Evolutionary conservation across 2,797 vertebrate species (phyloP), one percentile per base, ranked within the genome.

Genomic region (Otolemur crassicaudatus): DNA sequence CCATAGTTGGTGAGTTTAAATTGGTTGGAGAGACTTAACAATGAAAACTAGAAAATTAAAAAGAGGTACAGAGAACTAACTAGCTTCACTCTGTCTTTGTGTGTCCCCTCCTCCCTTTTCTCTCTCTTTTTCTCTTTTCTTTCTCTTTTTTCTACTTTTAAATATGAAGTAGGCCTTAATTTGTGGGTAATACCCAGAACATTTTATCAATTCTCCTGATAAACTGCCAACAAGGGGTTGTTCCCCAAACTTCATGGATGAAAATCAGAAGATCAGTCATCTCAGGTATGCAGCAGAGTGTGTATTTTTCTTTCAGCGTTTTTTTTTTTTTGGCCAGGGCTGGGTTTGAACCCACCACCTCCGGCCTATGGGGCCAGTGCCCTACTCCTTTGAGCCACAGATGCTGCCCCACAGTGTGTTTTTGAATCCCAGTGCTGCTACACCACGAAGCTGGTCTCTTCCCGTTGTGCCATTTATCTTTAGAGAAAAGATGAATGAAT

Each of bases 21-120:
- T 17, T 53, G 56, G 67, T 83, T 61, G 56, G 53, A 13, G 65
- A 61, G 43, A 69, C 31, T 37, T 94, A 43, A 65, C 43, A 65
- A 75, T 29, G 13, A 67, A 81, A 1, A n/a, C 12, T 37, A 6
- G 23, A 81, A 49, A 73, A 61, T 31, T 43, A 4, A 19, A 56
- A 60, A 58, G 40, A 19, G 20, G 13, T 37, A 27, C 7, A 65
- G 58, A 53, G 27, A 58, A 37, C 46, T 23, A 20, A 14, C 61
- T 20, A 31, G 25, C 8, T 22, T 16, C 13, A 7, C 2, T 14
- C 1, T 4, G 2, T 9, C 8, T 20, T 1, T 58, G 20, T 58
- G 1, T 40, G 9, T 16, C 1, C 3, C 5, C 20, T 25, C 4
- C 27, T 5, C 17, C n/a, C 7, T 0, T 4, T 3, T 23, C 1